Base-by-base conservation (phyloP, 1,140 invertebrate genomes). In the Eupristina koningsbergeri region DNA sequence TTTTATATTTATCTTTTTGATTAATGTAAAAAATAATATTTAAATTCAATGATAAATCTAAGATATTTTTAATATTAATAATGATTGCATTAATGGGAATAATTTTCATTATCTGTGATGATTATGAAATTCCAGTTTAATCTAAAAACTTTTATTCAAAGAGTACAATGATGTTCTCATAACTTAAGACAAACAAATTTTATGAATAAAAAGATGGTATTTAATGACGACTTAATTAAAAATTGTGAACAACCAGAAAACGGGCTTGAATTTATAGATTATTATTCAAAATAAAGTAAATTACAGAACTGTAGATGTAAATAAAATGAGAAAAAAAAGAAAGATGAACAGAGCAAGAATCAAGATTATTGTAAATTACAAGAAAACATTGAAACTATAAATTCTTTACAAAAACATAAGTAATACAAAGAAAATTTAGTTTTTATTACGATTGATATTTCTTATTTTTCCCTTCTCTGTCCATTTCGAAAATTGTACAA, bases 111-210 rank as follows among this genome's bases (percentile, higher is more conserved):
- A 71, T 41, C 79, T 26, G 34, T 29, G 31, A 75, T 39, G 74
- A 74, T 81, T 69, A 31, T 81, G 75, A 81, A 75, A 75, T n/a
- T n/a, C n/a, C n/a, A n/a, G n/a, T n/a, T n/a, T n/a, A n/a, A n/a
- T 73, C 36, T 50, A 47, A 63, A 47, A 31, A 63, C 61, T n/a
- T 31, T 75, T 75, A 29, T 47, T 34, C 39, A 41, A 45, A n/a
- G 53, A 29, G 36, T 63, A 58, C 47, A 81, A 81, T 74, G 50
- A 81, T 36, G 41, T 63, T 39, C 67, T 75, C 29, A 31, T 75
- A 75, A 81, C n/a, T n/a, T n/a, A 81, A 74, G 9, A 41, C 15
- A 58, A 74, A 6, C 34, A 61, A 74, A 81, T 53, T n/a, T n/a
- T n/a, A 39, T 31, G 19, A 69, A 45, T 45, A 45, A 9, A 39